Conservation (phyloP, 2,888 invertebrate genomes). For the Agrilus biguttatus region DNA sequence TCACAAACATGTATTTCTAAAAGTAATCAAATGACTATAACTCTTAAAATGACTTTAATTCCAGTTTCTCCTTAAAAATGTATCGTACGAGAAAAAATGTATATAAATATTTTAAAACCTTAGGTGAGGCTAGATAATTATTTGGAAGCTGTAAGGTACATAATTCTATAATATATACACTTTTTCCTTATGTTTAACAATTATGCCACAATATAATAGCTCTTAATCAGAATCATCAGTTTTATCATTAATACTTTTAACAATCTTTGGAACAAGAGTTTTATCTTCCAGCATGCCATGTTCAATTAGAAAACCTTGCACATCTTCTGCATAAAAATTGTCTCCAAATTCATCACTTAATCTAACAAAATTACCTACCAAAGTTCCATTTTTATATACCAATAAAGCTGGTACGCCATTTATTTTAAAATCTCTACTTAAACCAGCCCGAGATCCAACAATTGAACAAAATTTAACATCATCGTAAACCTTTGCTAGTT, state of each 20-base stretch:
- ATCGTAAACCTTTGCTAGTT: constrained; percentile 64
- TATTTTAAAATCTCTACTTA: constrained; percentile 72
- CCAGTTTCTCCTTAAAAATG: too few species aligned
- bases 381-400: constrained; percentile 76
- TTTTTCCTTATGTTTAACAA: too few species aligned
- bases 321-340: constrained; percentile 80
- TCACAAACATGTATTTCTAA: too few species aligned
- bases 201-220: too few species aligned
- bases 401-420: constrained; percentile 85
- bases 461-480: constrained; percentile 84
- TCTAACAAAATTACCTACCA: constrained; percentile 86
- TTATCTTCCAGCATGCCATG: constrained; percentile 67
- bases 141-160: too few species aligned
- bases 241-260: constrained; percentile 26
- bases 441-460: constrained; percentile 62
- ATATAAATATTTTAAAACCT: too few species aligned
- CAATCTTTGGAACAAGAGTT: constrained; percentile 37
- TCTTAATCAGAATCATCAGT: constrained; percentile 19
- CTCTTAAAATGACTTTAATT: too few species aligned
- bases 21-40: too few species aligned
- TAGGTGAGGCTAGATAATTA: too few species aligned
- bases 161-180: too few species aligned
- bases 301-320: constrained; percentile 81
- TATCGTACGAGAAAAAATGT: too few species aligned
- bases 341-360: constrained; percentile 76